Conservation (phyloP, 2,797 vertebrate species). For the Vireo griseus region DNA sequence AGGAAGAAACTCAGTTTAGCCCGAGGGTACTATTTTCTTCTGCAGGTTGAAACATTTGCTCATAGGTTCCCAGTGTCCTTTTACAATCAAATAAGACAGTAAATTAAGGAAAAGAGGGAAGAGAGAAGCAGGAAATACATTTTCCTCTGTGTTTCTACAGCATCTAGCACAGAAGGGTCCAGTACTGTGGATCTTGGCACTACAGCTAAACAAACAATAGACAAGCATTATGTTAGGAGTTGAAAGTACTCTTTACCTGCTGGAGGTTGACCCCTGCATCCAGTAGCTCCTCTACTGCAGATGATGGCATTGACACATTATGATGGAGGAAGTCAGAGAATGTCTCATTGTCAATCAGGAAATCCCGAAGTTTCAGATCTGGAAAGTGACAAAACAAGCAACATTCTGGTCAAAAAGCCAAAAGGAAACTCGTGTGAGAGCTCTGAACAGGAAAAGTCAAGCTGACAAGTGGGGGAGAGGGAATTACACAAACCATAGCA, state of each 20-base stretch:
- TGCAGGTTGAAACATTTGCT: background rate
- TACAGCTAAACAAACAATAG: background rate
- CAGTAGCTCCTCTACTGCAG: slow-evolving; percentile 74
- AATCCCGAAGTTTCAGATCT: slow-evolving; percentile 90
- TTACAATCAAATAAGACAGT: background rate
- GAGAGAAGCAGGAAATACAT: background rate
- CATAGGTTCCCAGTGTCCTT: background rate
- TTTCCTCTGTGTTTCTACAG: background rate
- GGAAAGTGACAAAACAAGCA: slow-evolving; percentile 34
- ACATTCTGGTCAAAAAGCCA: slow-evolving; percentile 2
- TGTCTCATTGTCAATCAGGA: slow-evolving; percentile 87
- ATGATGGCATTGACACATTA: slow-evolving; percentile 79
- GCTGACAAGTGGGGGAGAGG: background rate
- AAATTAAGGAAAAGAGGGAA: background rate
- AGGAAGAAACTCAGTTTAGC: background rate
- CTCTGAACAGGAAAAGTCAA: background rate
- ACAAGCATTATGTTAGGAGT: background rate
- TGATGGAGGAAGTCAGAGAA: slow-evolving; percentile 83
- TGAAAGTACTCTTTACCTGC: slow-evolving; percentile 74
- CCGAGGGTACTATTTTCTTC: background rate
- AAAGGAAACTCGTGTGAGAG: background rate
- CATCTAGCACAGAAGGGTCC: background rate
- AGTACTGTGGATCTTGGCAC: background rate
- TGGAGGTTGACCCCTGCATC: slow-evolving; percentile 81
- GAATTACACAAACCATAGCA: background rate